Conservation (phyloP, 2,888 invertebrate genomes). For the Lasioglossum figueresi region DNA sequence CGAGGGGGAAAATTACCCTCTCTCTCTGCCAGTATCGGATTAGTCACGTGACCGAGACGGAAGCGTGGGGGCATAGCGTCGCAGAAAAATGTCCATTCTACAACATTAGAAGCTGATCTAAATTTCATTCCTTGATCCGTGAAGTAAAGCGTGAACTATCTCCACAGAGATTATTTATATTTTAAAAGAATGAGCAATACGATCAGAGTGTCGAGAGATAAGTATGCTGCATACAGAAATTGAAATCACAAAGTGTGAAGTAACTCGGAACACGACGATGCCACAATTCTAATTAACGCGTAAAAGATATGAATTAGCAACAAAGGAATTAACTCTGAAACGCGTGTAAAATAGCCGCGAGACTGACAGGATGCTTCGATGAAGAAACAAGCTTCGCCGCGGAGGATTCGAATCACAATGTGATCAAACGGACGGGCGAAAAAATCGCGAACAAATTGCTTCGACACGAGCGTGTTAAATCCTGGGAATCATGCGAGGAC, state of each 20-base stretch:
- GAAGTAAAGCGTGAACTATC: too few species aligned
- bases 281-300: background rate
- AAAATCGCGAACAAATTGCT: constrained; percentile 37
- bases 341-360: background rate
- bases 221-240: background rate
- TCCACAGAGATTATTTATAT: too few species aligned
- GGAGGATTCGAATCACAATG: background rate
- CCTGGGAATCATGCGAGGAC: constrained; percentile 67
- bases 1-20: too few species aligned
- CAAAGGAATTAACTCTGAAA: constrained; percentile 3
- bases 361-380: background rate
- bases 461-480: constrained; percentile 52
- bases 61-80: too few species aligned
- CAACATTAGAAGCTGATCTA: too few species aligned
- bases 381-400: background rate
- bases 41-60: too few species aligned
- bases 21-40: too few species aligned
- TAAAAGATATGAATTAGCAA: background rate
- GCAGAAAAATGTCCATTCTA: too few species aligned
- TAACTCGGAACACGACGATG: background rate
- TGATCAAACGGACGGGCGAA: background rate
- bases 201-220: too few species aligned
- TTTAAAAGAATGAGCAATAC: too few species aligned
- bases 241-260: background rate
- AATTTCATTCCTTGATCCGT: too few species aligned